phyloP scores from a whole-genome alignment of 1,140 invertebrate species.

The Leptopilina clavipes region DNA sequence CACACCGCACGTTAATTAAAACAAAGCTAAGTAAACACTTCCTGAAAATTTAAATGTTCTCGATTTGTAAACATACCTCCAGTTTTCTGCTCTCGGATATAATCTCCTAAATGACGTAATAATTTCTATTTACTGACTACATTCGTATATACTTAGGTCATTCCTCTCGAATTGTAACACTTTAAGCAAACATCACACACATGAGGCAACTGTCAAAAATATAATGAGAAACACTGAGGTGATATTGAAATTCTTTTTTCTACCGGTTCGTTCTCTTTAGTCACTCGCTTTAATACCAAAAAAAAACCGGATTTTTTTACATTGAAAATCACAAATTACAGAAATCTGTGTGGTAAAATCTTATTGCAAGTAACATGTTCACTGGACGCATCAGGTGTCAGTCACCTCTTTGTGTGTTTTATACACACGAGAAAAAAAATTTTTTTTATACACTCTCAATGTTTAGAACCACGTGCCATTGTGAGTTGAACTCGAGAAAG shows the following conservation, averaged over 20 bases:
- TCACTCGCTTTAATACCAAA: background rate
- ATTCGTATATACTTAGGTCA: background rate
- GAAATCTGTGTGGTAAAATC: background rate
- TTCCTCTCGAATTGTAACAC: background rate
- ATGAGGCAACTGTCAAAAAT: background rate
- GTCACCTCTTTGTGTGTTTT: slow-evolving; percentile 62
- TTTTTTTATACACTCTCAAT: background rate
- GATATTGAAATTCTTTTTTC: background rate
- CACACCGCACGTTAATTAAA: no score
- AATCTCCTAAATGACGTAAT: background rate
- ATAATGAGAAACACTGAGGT: background rate
- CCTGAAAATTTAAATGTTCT: background rate
- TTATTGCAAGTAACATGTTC: slow-evolving; percentile 65
- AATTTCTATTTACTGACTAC: slow-evolving; percentile 5
- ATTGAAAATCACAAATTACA: no score
- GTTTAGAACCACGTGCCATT: background rate
- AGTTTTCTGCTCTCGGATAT: background rate
- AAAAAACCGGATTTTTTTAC: no score
- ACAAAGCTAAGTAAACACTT: background rate
- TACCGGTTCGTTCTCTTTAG: background rate
- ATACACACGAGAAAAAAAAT: background rate
- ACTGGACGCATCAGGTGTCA: slow-evolving; percentile 76
- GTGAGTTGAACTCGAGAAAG: background rate
- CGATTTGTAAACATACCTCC: background rate
- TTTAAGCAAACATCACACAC: background rate